phyloP scores from a whole-genome alignment of 2,797 vertebrate genomes.

The Phyllotis vaccarum region DNA sequence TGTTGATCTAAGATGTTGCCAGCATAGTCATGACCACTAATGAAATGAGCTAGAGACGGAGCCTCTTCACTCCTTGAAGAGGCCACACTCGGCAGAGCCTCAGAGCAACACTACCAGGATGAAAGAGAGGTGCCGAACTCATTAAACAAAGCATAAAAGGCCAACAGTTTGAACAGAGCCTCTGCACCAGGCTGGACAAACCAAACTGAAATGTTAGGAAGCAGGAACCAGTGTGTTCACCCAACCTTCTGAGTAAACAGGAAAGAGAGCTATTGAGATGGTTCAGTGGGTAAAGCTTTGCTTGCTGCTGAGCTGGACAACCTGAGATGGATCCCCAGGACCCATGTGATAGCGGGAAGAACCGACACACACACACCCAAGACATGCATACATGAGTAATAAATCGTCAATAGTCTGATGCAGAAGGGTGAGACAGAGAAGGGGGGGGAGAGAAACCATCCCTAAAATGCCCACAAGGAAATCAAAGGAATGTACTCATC shows the following conservation, averaged over 20 bases:
- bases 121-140: not conserved
- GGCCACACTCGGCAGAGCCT: not conserved
- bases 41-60: not conserved
- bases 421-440: not conserved
- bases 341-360: not conserved
- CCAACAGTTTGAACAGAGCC: not conserved
- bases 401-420: too few relatives aligned
- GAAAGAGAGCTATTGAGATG: not conserved
- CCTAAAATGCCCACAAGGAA: not conserved
- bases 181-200: not conserved
- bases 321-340: not conserved
- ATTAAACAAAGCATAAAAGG: not conserved
- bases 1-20: not conserved
- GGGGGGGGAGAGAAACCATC: not conserved
- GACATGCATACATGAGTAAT: too few relatives aligned
- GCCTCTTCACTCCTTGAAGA: not conserved
- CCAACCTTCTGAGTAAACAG: not conserved
- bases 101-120: not conserved
- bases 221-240: too few relatives aligned
- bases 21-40: not conserved
- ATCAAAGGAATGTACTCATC: not conserved
- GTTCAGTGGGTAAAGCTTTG: too few relatives aligned
- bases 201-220: not conserved
- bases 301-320: not conserved
- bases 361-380: not conserved